Evolutionary conservation across 2,888 invertebrate species (phyloP).

Genomic region (Pilophorus perplexus): DNA sequence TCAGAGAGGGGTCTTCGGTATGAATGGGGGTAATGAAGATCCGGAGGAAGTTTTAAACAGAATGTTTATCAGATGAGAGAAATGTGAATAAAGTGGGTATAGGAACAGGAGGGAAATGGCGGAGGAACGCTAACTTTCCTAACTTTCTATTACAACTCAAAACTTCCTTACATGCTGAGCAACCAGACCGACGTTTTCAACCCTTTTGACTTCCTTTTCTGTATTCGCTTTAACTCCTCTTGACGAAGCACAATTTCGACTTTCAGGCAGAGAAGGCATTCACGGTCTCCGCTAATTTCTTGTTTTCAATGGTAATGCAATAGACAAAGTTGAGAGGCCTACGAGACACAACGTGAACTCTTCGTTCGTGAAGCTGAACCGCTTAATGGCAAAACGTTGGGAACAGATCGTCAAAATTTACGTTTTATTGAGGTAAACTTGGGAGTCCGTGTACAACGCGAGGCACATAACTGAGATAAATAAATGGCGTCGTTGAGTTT

Average conservation of each 20-base stretch:
- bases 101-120: background rate
- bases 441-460: no score
- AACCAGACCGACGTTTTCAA: background rate
- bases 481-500: no score
- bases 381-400: no score
- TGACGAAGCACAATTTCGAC: background rate
- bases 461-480: no score
- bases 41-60: conserved; percentile 3
- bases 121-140: background rate
- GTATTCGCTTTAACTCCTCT: background rate
- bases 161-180: background rate
- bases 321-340: no score
- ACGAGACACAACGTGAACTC: no score
- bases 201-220: conserved; percentile 3
- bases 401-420: no score
- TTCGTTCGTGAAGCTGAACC: no score
- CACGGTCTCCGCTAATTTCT: background rate
- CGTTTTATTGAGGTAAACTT: no score
- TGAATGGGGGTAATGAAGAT: background rate
- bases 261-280: background rate
- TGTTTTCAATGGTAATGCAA: background rate
- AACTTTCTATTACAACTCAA: conserved; percentile 13
- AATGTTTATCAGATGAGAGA: conserved; percentile 20
- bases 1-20: no score
- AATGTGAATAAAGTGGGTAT: conserved; percentile 8